Evolutionary conservation across 2,888 invertebrate genomes (phyloP), one percentile per base, ranked within the genome.

Genomic region (Taenaris catops): DNA sequence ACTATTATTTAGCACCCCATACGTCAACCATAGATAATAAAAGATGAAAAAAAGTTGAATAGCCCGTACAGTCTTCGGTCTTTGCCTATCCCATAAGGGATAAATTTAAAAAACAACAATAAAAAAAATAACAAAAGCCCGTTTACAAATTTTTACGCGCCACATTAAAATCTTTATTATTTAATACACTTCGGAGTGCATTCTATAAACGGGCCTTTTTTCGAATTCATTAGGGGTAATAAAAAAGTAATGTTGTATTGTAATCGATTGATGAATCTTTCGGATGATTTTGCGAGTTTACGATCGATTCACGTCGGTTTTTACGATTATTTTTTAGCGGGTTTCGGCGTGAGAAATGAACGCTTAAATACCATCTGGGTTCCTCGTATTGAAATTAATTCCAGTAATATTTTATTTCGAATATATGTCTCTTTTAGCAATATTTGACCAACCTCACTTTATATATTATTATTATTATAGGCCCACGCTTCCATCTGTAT

Each of bases 121-220:
- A 57, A 54, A 54, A 62, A 61, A 56, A 53, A 52, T 35, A 25
- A 70, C 68, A 66, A 69, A 63, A 56, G 43, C 46, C 45, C 63
- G 70, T 72, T 75, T 76, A 83, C 81, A 80, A 81, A 78, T 80
- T 83, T 81, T 83, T 74, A 79, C 74, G 69, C 68, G 61, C 58
- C 47, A 52, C 62, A 58, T 72, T 66, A 67, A 73, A 71, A 65
- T 25, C 56, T 76, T 75, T 74, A 73, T 78, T 73, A 70, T 81
- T 80, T 81, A 70, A 79, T 78, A 73, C 64, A 76, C 60, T 55
- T 38, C 49, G 24, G 11, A 37, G 26, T 44, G 41, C 26, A 43
- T 44, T 47, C 23, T 34, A 41, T 39, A 36, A 34, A 42, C 39
- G 46, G 39, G 21, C 25, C 42, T 42, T 36, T 32, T 44, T 50